Conservation (phyloP, 2,888 invertebrate species). For the Octonoba sinensis region DNA sequence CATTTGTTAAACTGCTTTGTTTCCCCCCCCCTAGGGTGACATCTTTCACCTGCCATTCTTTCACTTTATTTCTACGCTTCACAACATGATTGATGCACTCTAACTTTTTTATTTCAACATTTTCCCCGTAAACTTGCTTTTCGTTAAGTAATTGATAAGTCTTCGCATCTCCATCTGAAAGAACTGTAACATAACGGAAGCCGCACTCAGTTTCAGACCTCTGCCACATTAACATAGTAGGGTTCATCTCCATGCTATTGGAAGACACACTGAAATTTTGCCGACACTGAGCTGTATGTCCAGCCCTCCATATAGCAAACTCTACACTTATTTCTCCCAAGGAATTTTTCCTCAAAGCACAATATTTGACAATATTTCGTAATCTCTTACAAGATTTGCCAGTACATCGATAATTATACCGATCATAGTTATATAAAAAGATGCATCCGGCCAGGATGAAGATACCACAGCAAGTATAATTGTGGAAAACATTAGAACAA, state of each 20-base stretch:
- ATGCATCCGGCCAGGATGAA: too few species aligned
- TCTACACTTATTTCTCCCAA: background rate
- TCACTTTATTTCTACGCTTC: conserved; percentile 17
- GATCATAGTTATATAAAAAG: too few species aligned
- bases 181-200: conserved; percentile 10
- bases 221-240: conserved; percentile 5
- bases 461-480: too few species aligned
- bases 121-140: conserved; percentile 10
- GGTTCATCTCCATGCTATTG: background rate
- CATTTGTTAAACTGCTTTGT: conserved; percentile 12
- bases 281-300: background rate
- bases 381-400: too few species aligned
- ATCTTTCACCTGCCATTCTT: conserved; percentile 7
- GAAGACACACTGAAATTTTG: conserved; percentile 18
- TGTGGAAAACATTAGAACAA: too few species aligned
- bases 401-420: too few species aligned
- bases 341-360: background rate
- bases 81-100: conserved; percentile 27
- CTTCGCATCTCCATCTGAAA: conserved; percentile 26
- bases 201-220: background rate
- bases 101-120: conserved; percentile 7
- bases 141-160: background rate
- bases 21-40: conserved; percentile 21
- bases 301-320: conserved; percentile 4
- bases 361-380: background rate